Conservation (phyloP, 2,113 vertebrate species). For the Nanorana parkeri region DNA sequence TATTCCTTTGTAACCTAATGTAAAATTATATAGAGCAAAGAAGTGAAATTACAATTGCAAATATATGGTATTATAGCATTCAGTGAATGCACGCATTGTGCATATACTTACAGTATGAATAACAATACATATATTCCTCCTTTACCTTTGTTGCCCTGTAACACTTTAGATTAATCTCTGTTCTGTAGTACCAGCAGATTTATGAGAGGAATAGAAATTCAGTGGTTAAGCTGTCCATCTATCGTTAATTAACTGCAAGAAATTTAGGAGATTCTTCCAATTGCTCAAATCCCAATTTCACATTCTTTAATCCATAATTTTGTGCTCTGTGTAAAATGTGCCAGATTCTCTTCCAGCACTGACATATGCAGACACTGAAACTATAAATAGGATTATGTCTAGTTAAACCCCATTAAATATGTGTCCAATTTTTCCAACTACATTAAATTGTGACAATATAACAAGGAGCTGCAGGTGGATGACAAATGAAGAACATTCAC, state of each 20-base stretch:
- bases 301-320: constrained; percentile 33
- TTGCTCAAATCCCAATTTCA: background rate
- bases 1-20: too few relatives aligned
- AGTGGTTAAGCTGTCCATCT: constrained; percentile 14
- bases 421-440: constrained; percentile 32
- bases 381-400: constrained; percentile 40
- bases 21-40: too few relatives aligned
- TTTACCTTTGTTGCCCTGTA: constrained; percentile 28
- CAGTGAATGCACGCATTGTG: background rate
- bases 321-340: background rate
- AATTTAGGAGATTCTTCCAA: background rate
- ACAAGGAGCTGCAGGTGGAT: constrained; percentile 19
- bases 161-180: background rate
- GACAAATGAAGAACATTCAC: constrained; percentile 26
- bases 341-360: constrained; percentile 29
- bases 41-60: constrained; percentile 23
- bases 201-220: background rate
- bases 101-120: background rate
- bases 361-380: constrained; percentile 35
- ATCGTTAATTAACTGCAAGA: background rate
- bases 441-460: constrained; percentile 24
- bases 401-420: constrained; percentile 40
- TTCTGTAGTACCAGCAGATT: background rate
- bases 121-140: constrained; percentile 30
- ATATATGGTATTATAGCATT: background rate